These are phyloP conservation scores for Tanypteryx hageni DNA, from an alignment of 2,888 invertebrate species.

Conservation along the genomic window DNA sequence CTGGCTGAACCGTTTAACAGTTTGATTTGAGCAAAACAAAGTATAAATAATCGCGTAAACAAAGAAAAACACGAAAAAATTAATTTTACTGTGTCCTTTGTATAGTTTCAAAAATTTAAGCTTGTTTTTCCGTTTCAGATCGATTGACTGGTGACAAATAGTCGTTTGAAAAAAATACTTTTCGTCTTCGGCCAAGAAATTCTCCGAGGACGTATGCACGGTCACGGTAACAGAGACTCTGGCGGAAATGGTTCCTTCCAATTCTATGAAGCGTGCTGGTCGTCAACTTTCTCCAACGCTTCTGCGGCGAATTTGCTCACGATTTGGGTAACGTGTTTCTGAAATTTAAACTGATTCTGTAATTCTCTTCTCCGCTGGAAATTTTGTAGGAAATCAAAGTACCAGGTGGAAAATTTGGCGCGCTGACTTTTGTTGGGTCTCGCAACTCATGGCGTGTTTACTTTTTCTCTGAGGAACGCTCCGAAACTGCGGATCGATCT, in stretches of 20 bases:
- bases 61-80: not conserved
- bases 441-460: not conserved
- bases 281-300: too few species aligned
- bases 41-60: too few species aligned
- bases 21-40: too few species aligned
- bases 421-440: not conserved
- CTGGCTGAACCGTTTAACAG: too few species aligned
- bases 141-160: slow-evolving; percentile 3
- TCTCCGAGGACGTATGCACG: not conserved
- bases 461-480: not conserved
- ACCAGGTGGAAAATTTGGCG: too few species aligned
- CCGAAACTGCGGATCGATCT: not conserved
- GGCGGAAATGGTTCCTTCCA: not conserved
- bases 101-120: not conserved
- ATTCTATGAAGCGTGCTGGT: too few species aligned
- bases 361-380: not conserved
- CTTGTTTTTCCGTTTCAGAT: not conserved
- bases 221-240: not conserved
- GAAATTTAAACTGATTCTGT: not conserved
- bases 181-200: not conserved
- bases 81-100: not conserved
- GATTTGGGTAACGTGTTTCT: not conserved
- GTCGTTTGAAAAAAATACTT: not conserved
- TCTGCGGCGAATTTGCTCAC: too few species aligned
- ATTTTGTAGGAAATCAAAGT: not conserved